phyloP scores from a whole-genome alignment of 2,113 vertebrate species.

The Oncorhynchus nerka region DNA sequence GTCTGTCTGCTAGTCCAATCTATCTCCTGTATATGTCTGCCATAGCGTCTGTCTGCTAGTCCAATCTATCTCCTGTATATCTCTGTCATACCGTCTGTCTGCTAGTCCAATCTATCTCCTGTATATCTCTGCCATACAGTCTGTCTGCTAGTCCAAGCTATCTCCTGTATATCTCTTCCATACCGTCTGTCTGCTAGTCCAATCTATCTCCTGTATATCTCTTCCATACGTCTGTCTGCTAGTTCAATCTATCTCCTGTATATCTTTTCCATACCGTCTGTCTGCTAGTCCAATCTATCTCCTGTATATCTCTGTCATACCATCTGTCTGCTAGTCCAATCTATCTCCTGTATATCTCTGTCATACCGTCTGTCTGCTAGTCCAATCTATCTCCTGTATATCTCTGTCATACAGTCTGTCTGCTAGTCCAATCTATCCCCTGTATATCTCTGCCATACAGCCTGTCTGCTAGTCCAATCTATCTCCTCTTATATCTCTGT shows the following conservation, averaged over 20 bases:
- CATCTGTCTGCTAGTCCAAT: not conserved
- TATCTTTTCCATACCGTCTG: slow-evolving; percentile 13
- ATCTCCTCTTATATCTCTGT: slow-evolving; percentile 29
- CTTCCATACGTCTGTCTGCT: not conserved
- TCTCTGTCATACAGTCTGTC: slow-evolving; percentile 12
- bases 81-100: slow-evolving; percentile 13
- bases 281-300: slow-evolving; percentile 28
- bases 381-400: slow-evolving; percentile 30
- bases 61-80: slow-evolving; percentile 10
- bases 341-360: no score
- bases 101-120: slow-evolving; percentile 32
- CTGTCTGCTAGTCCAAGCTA: slow-evolving; percentile 29
- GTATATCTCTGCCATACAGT: slow-evolving; percentile 18
- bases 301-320: slow-evolving; percentile 19
- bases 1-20: not conserved
- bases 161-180: slow-evolving; percentile 25
- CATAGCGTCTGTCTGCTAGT: no score
- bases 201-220: slow-evolving; percentile 28
- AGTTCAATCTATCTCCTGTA: slow-evolving; percentile 35
- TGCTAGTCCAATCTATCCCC: slow-evolving; percentile 32
- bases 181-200: not conserved
- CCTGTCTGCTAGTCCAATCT: slow-evolving; percentile 31
- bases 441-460: slow-evolving; percentile 17
- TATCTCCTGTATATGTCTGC: no score
- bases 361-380: not conserved